Base-by-base conservation (phyloP, 2,113 vertebrate species). In the Pangasianodon gigas region DNA sequence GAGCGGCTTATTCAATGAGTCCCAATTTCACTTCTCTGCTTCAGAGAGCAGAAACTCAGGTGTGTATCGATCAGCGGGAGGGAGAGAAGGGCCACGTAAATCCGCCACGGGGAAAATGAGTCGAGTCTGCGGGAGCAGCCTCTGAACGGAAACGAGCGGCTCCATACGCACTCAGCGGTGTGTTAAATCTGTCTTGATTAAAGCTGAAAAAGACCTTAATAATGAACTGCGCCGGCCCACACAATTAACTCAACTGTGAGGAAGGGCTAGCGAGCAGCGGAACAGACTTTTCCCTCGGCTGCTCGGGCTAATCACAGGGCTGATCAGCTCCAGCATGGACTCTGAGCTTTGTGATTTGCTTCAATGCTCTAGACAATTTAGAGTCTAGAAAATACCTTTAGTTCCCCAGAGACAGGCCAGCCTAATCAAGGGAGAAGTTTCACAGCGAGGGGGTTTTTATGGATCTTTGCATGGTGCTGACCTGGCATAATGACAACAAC, bases 121-220 rank as follows among this genome's bases (percentile, higher is more conserved):
- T 60, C 24, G 29, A 51, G 56, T 58, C 44, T 65, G 75, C 75
- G 19, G 44, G 14, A 32, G 6, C 10, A 1, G 44, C 60, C 37
- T 32, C 62, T 48, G 77, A 85, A 24, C 51, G n/a, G 54, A 86
- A 89, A 88, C 56, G 86, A 93, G 93, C 65, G 86, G 91, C 93
- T 94, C 92, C 91, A 65, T 90, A 91, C 85, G 89, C 92, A 93
- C 62, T 93, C 93, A 94, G 90, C 89, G 93, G 93, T 93, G 95
- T 94, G 95, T 94, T 95, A 95, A 96, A 96, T 96, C 95, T 94
- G n/a, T 91, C 93, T 95, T 96, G 95, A 96, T 96, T 96, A 95
- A 96, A 94, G 92, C 92, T 81, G 91, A 92, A 93, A 81, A 87
- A 58, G 85, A 75, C 91, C 91, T 93, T 84, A 87, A 95, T 93